Conservation (phyloP, 1,140 invertebrate species). For the Drosophila jambulina region DNA sequence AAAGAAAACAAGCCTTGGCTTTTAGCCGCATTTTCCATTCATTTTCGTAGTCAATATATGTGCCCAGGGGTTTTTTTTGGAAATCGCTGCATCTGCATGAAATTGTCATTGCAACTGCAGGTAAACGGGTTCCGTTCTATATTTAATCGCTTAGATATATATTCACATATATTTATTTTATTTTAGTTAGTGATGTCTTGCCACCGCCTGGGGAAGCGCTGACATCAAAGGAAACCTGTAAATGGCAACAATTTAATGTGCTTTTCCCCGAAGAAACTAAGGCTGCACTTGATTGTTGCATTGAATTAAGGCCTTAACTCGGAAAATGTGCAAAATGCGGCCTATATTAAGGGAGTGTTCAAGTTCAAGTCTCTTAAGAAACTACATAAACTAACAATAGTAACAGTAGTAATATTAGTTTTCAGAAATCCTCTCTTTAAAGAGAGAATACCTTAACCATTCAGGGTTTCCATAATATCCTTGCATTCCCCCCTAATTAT, state of each 20-base stretch:
- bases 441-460: background rate
- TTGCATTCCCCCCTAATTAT: background rate
- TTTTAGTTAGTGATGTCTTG: constrained; percentile 23
- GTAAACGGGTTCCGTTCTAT: constrained; percentile 21
- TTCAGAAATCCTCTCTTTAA: background rate
- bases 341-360: background rate
- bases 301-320: background rate
- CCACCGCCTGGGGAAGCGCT: constrained; percentile 2
- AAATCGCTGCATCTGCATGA: constrained; percentile 3
- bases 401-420: no score
- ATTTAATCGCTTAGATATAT: constrained; percentile 12
- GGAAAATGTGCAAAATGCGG: background rate
- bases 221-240: constrained; percentile 31
- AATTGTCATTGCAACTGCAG: constrained; percentile 11
- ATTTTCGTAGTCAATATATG: constrained; percentile 15
- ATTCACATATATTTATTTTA: background rate
- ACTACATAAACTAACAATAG: background rate
- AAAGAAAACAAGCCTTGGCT: constrained; percentile 36
- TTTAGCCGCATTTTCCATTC: constrained; percentile 61
- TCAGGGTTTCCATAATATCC: background rate
- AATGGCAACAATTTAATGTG: constrained; percentile 5
- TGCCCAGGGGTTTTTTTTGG: constrained; percentile 12
- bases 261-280: background rate
- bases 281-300: background rate
- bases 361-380: background rate